phyloP scores from a whole-genome alignment of 2,113 vertebrate genomes.

The Daphoenositta chrysoptera region DNA sequence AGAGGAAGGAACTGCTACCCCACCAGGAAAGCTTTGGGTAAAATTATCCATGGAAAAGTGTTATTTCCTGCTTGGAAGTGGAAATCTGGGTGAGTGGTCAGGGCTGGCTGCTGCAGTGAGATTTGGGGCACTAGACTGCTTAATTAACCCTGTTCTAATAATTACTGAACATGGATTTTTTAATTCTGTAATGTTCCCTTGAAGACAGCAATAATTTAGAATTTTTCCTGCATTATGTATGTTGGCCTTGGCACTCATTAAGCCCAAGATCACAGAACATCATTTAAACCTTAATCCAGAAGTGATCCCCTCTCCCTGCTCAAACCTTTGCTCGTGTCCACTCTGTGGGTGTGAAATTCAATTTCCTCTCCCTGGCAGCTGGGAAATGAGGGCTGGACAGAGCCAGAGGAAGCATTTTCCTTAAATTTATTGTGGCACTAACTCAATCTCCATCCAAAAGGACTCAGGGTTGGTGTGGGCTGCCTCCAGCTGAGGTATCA shows the following conservation, averaged over 20 bases:
- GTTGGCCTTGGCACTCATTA: neutral
- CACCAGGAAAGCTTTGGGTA: neutral
- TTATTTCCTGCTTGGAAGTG: neutral
- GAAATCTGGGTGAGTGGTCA: neutral
- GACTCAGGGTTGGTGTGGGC: neutral
- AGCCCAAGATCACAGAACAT: neutral
- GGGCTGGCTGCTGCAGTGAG: neutral
- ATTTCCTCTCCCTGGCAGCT: constrained; percentile 40
- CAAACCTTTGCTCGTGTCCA: neutral
- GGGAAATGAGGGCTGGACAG: neutral
- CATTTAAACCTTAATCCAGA: constrained; percentile 30
- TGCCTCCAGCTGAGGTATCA: neutral
- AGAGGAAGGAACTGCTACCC: neutral
- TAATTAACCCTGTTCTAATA: neutral
- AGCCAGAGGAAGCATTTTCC: neutral
- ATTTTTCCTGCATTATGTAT: neutral
- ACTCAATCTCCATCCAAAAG: neutral
- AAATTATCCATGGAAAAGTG: neutral
- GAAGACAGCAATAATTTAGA: neutral
- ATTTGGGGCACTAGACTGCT: neutral
- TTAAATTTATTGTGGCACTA: neutral
- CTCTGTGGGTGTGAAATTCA: constrained; percentile 36
- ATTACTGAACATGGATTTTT: neutral
- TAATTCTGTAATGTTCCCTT: neutral
- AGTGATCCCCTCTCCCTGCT: constrained; percentile 24